phyloP scores from a whole-genome alignment of 2,888 invertebrate genomes.

The Hydrotaea cyrtoneurina region DNA sequence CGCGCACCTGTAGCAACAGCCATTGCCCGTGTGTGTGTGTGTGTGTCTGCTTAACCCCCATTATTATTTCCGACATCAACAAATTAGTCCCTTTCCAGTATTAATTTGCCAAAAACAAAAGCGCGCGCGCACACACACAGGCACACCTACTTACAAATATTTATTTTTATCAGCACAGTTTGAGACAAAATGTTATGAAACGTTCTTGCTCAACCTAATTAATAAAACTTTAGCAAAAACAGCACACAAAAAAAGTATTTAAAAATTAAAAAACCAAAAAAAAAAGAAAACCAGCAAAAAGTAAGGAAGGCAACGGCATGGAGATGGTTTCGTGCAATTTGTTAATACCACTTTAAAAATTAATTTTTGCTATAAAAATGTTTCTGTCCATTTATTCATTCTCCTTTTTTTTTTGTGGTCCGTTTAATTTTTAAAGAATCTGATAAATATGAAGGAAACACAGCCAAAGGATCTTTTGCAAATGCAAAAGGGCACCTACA shows the following conservation, averaged over 20 bases:
- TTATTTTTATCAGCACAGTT: constrained; percentile 55
- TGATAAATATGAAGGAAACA: constrained; percentile 52
- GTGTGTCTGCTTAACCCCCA: no score
- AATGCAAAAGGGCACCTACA: constrained; percentile 45
- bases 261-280: neutral
- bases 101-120: constrained; percentile 21
- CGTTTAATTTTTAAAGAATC: constrained; percentile 56
- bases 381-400: neutral
- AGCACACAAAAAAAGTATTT: constrained; percentile 36
- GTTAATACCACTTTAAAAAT: constrained; percentile 69
- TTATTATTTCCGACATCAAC: constrained; percentile 58
- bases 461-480: neutral
- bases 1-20: constrained; percentile 46
- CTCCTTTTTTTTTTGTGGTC: constrained; percentile 10
- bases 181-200: constrained; percentile 62
- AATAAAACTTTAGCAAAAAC: constrained; percentile 41
- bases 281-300: constrained; percentile 10
- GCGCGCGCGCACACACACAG: no score
- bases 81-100: constrained; percentile 46
- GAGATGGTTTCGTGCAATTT: constrained; percentile 68
- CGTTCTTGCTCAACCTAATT: constrained; percentile 52
- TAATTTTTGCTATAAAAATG: constrained; percentile 68
- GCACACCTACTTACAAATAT: neutral
- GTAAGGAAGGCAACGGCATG: neutral
- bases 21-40: constrained; percentile 14